Base-by-base conservation (phyloP, 1,140 invertebrate genomes). In the Heliconius congener region DNA sequence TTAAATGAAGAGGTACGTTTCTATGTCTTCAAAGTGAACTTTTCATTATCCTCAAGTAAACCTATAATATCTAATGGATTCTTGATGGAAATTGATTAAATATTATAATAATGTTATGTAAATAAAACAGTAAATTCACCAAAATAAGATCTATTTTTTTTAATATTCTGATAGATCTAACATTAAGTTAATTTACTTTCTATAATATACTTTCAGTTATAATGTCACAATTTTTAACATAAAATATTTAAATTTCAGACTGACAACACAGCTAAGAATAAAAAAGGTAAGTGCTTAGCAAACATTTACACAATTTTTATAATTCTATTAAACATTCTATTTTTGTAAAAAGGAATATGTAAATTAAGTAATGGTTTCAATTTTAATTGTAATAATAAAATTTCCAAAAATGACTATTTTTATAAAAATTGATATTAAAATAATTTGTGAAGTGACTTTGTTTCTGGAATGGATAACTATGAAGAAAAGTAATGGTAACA, bases 1-100 rank as follows among this genome's bases (percentile, higher is more conserved):
- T 95, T 97, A 76, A 96, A 96, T 84, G 97, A 97, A 93, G 97
- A 97, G 96, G 96, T 95, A 94, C 84, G 91, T 92, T 94, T 89
- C 83, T 94, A 94, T 94, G 82, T 94, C 88, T 94, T 94, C 90
- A 91, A 85, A 76, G 88, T 94, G 75, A 89, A 90, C 82, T 85
- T 94, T 81, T 88, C 83, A 82, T 83, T 94, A 74, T 87, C 91
- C 50, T 74, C 81, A 42, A 66, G 78, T 55, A 85, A 78, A 57
- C 30, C 84, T 71, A 89, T 88, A 82, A 71, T 88, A 60, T 82
- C 88, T 66, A 93, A 93, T 88, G 92, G 89, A 71, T 87, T 57
- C 55, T 57, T 90, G 81, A 93, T 94, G 93, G 92, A 94, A 81
- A 75, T 93, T 82, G 93, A 94, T 83, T 91, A 91, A 81, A 74